phyloP scores from a whole-genome alignment of 2,888 invertebrate species.

The Amphipyra berbera region DNA sequence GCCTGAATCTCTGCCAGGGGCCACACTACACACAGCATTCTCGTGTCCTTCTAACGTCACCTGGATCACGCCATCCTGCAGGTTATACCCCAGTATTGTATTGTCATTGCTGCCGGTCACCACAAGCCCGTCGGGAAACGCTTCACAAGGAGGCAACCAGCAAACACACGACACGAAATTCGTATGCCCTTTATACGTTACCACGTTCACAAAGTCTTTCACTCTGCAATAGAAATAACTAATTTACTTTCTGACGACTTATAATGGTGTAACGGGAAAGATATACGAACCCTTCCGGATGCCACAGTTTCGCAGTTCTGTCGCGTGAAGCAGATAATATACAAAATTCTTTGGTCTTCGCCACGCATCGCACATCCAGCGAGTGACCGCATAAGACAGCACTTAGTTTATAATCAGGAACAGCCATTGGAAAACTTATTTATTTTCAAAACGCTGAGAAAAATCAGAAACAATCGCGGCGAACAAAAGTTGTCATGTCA shows the following conservation, averaged over 20 bases:
- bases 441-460: conserved; percentile 57
- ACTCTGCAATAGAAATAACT: conserved; percentile 77
- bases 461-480: conserved; percentile 68
- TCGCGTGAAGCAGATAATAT: conserved; percentile 97
- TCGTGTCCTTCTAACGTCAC: conserved; percentile 94
- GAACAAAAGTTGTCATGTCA: conserved; percentile 81
- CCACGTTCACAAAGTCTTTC: conserved; percentile 91
- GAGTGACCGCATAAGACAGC: conserved; percentile 94
- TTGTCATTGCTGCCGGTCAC: conserved; percentile 97
- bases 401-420: conserved; percentile 93
- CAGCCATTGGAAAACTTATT: conserved; percentile 77
- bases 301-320: conserved; percentile 96
- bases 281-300: conserved; percentile 91
- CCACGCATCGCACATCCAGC: conserved; percentile 95
- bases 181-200: conserved; percentile 94
- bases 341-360: conserved; percentile 91
- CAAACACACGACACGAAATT: conserved; percentile 96
- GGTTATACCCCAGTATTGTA: conserved; percentile 94
- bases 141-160: conserved; percentile 92
- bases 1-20: conserved; percentile 79
- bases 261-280: conserved; percentile 22
- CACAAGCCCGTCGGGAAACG: conserved; percentile 94
- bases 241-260: conserved; percentile 20
- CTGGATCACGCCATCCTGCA: conserved; percentile 92
- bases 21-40: conserved; percentile 91